Evolutionary conservation across 2,888 invertebrate genomes (phyloP).

Genomic region (Tetanocera ferruginea): DNA sequence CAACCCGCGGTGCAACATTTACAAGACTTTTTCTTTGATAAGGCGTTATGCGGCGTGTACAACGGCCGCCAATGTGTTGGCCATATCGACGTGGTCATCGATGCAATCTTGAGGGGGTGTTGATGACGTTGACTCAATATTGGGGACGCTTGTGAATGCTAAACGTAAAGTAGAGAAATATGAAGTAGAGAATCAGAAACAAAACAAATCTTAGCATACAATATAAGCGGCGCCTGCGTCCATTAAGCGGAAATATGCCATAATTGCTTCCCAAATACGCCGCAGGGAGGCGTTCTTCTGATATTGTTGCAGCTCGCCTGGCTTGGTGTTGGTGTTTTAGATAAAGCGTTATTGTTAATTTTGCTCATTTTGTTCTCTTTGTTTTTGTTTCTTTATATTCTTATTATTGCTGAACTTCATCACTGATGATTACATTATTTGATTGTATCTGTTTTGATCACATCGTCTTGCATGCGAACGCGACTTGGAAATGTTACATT

Average conservation of each 20-base stretch:
- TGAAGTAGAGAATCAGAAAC: slow-evolving; percentile 41
- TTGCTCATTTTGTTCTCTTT: neutral
- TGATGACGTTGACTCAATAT: neutral
- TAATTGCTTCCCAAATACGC: slow-evolving; percentile 69
- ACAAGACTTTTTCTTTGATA: slow-evolving; percentile 61
- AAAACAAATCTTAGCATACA: slow-evolving; percentile 65
- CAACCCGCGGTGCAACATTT: slow-evolving; percentile 63
- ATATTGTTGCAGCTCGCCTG: neutral
- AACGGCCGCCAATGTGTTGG: neutral
- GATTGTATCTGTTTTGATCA: slow-evolving; percentile 11
- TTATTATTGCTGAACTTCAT: neutral
- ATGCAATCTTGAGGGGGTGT: slow-evolving; percentile 13
- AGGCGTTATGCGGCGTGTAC: slow-evolving; percentile 44
- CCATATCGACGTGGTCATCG: neutral
- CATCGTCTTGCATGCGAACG: neutral
- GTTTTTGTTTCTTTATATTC: neutral
- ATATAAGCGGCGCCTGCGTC: slow-evolving; percentile 67
- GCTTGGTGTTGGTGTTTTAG: neutral
- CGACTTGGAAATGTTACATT: neutral
- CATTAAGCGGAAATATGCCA: slow-evolving; percentile 70
- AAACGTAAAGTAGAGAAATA: neutral
- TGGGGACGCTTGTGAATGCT: neutral
- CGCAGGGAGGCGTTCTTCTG: slow-evolving; percentile 55
- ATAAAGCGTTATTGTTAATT: neutral
- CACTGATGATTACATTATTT: slow-evolving; percentile 8